Conservation (phyloP, 2,888 invertebrate species). For the Macropis europaea region DNA sequence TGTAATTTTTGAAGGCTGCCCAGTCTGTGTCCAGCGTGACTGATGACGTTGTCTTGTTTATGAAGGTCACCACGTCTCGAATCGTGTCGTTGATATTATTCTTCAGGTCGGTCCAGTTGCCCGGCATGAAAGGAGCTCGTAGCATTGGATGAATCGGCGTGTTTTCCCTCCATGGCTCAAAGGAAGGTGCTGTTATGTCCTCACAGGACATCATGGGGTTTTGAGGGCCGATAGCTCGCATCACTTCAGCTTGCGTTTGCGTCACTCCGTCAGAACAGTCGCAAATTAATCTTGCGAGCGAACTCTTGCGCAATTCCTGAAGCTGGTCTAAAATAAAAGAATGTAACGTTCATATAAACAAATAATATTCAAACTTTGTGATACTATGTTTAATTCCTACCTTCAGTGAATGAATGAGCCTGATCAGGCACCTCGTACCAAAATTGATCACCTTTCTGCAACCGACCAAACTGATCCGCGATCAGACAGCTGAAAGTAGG, state of each 20-base stretch:
- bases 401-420: slow-evolving; percentile 85
- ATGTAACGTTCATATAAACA: background rate
- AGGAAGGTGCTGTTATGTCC: slow-evolving; percentile 82
- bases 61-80: slow-evolving; percentile 50
- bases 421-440: slow-evolving; percentile 91
- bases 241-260: slow-evolving; percentile 85
- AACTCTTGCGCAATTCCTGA: slow-evolving; percentile 88
- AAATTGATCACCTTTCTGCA: slow-evolving; percentile 91
- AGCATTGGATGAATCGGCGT: background rate
- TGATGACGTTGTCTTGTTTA: slow-evolving; percentile 38
- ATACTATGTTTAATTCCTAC: slow-evolving; percentile 78
- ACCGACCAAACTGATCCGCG: slow-evolving; percentile 90
- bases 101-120: slow-evolving; percentile 58
- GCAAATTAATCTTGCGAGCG: slow-evolving; percentile 88
- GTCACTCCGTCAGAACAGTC: slow-evolving; percentile 87
- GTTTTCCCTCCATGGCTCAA: slow-evolving; percentile 82
- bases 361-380: background rate
- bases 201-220: slow-evolving; percentile 85
- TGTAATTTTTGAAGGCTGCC: slow-evolving; percentile 55
- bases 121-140: slow-evolving; percentile 4
- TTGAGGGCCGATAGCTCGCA: slow-evolving; percentile 83
- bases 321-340: slow-evolving; percentile 84
- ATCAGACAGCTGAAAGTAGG: slow-evolving; percentile 92
- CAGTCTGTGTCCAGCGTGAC: slow-evolving; percentile 48
- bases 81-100: slow-evolving; percentile 63